Evolutionary conservation across 2,797 vertebrate genomes (phyloP).

Genomic region (Ptychobarbus kaznakovi): DNA sequence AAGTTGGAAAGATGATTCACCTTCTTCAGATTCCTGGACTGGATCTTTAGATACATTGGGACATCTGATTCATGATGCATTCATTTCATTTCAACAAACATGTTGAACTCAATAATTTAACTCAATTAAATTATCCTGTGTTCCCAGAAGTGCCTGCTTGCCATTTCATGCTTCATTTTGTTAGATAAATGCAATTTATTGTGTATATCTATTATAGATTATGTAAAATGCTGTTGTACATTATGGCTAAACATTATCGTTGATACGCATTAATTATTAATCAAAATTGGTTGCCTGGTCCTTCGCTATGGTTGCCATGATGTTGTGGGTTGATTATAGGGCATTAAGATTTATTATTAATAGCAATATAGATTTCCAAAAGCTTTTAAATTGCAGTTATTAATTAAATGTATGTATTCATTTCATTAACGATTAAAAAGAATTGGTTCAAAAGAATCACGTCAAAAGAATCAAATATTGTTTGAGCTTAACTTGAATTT

Average conservation of each 20-base stretch:
- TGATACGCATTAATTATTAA: not conserved
- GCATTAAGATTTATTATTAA: not conserved
- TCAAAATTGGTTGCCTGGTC: not conserved
- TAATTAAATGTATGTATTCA: too few species aligned
- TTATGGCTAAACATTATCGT: not conserved
- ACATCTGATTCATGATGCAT: not conserved
- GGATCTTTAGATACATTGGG: not conserved
- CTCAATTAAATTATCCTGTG: not conserved
- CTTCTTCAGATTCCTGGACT: conserved; percentile 8
- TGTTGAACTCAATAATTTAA: not conserved
- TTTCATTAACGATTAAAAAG: not conserved
- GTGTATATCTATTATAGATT: not conserved
- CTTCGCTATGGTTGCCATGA: not conserved
- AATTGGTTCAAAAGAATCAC: too few species aligned
- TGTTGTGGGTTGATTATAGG: not conserved
- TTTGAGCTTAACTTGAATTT: not conserved
- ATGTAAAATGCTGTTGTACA: not conserved
- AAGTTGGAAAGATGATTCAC: conserved; percentile 18
- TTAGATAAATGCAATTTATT: not conserved
- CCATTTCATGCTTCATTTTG: not conserved
- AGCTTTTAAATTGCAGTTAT: too few species aligned
- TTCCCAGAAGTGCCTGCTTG: not conserved
- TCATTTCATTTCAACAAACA: not conserved
- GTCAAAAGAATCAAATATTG: not conserved
- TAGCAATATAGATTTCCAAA: not conserved